Conservation (phyloP, 2,888 invertebrate genomes). For the Coelogynopora nodosa region DNA sequence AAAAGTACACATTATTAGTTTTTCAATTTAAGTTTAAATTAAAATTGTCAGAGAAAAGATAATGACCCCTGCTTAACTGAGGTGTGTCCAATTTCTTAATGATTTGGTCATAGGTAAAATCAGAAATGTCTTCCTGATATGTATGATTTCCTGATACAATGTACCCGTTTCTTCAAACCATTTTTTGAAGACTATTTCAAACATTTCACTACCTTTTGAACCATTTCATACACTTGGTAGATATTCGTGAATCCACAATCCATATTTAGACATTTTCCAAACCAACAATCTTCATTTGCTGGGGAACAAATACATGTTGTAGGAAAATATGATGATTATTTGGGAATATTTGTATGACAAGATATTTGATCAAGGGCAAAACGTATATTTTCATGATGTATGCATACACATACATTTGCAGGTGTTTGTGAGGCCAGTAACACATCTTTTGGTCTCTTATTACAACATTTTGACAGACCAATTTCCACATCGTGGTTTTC, state of each 20-base stretch:
- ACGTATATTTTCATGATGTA: neutral
- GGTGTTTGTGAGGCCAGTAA: neutral
- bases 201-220: neutral
- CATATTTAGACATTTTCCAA: neutral
- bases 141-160: neutral
- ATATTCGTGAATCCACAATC: neutral
- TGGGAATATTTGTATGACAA: neutral
- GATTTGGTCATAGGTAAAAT: neutral
- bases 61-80: neutral
- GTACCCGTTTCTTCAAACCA: neutral
- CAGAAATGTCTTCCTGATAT: neutral
- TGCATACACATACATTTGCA: conserved; percentile 7
- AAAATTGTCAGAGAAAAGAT: neutral
- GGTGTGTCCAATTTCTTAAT: neutral
- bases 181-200: neutral
- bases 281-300: neutral
- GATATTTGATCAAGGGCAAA: neutral
- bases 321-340: neutral
- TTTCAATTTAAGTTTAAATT: neutral
- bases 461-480: neutral
- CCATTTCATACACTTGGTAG: neutral
- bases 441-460: neutral
- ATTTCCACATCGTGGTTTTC: neutral
- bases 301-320: neutral
- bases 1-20: neutral